These are phyloP conservation scores for Paralinhomoeus sp. DNA, from an alignment of 2,888 invertebrate genomes.

Conservation along the genomic window DNA sequence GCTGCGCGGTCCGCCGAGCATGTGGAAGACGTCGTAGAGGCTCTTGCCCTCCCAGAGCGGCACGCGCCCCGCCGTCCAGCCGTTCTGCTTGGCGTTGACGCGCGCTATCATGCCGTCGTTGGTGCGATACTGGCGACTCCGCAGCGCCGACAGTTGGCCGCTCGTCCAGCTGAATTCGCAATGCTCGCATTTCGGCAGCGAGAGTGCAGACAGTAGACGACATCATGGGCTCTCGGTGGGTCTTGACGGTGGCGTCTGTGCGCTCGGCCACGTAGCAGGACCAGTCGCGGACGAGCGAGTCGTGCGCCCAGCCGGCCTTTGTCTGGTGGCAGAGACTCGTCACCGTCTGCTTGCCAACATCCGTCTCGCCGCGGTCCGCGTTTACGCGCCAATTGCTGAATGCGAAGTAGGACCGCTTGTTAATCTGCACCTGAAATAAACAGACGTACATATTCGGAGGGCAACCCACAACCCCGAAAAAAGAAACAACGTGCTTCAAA, in stretches of 20 bases:
- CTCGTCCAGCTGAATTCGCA: too few species aligned
- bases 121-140: background rate
- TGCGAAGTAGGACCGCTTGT: constrained; percentile 31
- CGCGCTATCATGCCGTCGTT: constrained; percentile 21
- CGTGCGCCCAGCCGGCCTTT: constrained; percentile 31
- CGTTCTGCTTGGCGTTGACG: constrained; percentile 27
- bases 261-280: constrained; percentile 27
- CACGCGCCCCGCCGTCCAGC: constrained; percentile 27
- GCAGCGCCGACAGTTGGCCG: background rate
- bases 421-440: constrained; percentile 32
- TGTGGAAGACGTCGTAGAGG: background rate
- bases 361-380: too few species aligned
- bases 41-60: background rate
- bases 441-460: background rate
- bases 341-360: constrained; percentile 12
- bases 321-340: constrained; percentile 29
- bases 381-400: constrained; percentile 31
- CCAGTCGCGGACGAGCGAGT: constrained; percentile 27
- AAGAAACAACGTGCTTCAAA: constrained; percentile 31
- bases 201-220: too few species aligned
- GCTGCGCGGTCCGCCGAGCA: background rate
- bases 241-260: background rate
- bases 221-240: background rate
- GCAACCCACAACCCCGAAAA: constrained; percentile 16
- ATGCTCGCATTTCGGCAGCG: too few species aligned